Percentiles rank a stretch among this genome's conserved stretches.
These are phyloP conservation scores for Columba janthina DNA, from an alignment of 2,113 vertebrate genomes.

Conservation along the genomic window DNA sequence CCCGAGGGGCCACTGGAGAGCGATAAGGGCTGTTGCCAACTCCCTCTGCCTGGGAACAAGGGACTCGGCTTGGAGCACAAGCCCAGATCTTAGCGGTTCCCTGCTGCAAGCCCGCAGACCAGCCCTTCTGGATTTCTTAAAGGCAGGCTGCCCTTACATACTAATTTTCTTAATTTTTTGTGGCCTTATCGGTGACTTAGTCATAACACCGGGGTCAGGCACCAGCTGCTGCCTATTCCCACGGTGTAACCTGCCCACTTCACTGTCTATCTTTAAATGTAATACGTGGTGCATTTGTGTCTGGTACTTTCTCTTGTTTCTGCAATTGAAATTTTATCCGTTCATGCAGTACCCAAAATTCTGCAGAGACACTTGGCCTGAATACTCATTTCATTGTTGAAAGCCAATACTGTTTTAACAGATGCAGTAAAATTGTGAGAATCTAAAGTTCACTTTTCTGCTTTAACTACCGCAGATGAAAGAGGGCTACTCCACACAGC, in stretches of 20 bases:
- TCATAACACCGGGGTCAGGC: not conserved
- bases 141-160: not conserved
- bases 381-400: constrained; percentile 46
- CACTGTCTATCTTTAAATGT: constrained; percentile 24
- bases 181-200: not conserved
- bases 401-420: constrained; percentile 68
- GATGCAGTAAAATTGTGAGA: constrained; percentile 64
- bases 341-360: constrained; percentile 46
- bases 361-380: constrained; percentile 63
- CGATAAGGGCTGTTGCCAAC: not conserved
- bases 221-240: constrained; percentile 65
- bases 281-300: constrained; percentile 34
- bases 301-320: constrained; percentile 64
- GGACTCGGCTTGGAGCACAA: not conserved
- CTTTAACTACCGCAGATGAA: constrained; percentile 53
- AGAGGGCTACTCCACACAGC: not conserved
- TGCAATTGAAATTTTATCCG: constrained; percentile 58
- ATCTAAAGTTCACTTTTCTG: constrained; percentile 36
- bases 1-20: constrained; percentile 1
- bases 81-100: not conserved
- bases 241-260: constrained; percentile 51
- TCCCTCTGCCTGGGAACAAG: constrained; percentile 9
- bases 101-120: not conserved
- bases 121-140: not conserved
- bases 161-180: constrained; percentile 11